Percentiles rank a stretch among this genome's conserved stretches.
Conservation (phyloP, 2,888 invertebrate species). For the Pardosa pseudoannulata region DNA sequence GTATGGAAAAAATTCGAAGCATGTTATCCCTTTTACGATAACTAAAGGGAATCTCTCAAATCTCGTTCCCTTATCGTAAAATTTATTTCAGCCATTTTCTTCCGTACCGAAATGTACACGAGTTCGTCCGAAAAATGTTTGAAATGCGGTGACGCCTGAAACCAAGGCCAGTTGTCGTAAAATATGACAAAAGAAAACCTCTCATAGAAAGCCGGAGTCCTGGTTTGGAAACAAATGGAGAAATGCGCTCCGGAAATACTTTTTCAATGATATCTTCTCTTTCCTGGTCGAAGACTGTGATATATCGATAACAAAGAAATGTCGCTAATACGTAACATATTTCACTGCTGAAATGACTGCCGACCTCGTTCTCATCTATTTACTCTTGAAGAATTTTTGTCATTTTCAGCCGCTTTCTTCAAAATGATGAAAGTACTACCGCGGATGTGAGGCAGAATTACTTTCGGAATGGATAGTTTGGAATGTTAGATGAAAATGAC, state of each 20-base stretch:
- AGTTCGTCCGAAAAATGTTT: neutral
- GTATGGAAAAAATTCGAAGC: too few relatives aligned
- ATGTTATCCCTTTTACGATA: too few relatives aligned
- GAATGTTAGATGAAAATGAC: constrained; percentile 10
- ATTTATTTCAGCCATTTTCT: too few relatives aligned
- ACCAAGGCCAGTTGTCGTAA: neutral
- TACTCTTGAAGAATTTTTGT: constrained; percentile 15
- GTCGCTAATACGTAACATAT: constrained; percentile 25
- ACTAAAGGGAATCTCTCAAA: too few relatives aligned
- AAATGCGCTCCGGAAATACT: constrained; percentile 21
- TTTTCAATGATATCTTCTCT: constrained; percentile 25
- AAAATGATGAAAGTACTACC: constrained; percentile 9
- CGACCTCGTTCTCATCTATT: constrained; percentile 10
- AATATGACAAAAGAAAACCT: neutral
- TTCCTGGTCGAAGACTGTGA: constrained; percentile 6
- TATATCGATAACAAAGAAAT: constrained; percentile 29
- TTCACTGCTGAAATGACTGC: constrained; percentile 21
- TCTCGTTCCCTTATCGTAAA: too few relatives aligned
- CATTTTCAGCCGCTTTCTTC: constrained; percentile 1
- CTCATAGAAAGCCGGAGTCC: neutral
- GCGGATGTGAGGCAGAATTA: neutral
- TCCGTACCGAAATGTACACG: too few relatives aligned
- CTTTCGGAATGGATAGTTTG: constrained; percentile 4
- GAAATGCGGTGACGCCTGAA: neutral
- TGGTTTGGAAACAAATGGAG: constrained; percentile 18